phyloP scores from a whole-genome alignment of 2,113 vertebrate species.

The Rhizomys pruinosus region DNA sequence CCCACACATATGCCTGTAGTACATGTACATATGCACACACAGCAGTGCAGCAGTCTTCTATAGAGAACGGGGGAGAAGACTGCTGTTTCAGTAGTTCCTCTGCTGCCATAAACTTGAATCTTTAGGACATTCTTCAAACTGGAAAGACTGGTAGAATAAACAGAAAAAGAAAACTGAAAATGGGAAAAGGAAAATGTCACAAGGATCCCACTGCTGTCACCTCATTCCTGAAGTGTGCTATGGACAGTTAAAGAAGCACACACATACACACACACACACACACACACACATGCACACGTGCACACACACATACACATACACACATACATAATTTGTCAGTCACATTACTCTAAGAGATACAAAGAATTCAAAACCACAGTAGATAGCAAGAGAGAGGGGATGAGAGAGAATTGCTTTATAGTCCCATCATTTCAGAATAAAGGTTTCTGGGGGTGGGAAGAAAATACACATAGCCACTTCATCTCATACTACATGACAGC shows the following conservation, averaged over 20 bases:
- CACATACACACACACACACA: not conserved
- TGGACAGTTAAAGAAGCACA: slow-evolving; percentile 13
- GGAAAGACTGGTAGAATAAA: not conserved
- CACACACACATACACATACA: not conserved
- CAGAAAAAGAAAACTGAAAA: slow-evolving; percentile 42
- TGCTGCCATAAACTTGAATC: slow-evolving; percentile 12
- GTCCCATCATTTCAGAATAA: slow-evolving; percentile 53
- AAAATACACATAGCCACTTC: not conserved
- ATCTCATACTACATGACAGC: not conserved
- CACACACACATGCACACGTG: not conserved
- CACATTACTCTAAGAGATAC: not conserved
- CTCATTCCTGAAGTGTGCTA: not conserved
- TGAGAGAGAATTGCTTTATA: slow-evolving; percentile 3
- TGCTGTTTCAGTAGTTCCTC: no score
- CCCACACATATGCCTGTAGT: not conserved
- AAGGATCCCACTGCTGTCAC: not conserved
- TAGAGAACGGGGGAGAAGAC: no score
- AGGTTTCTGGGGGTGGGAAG: not conserved
- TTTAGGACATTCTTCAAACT: not conserved
- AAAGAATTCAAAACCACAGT: not conserved
- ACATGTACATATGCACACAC: no score
- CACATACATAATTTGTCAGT: not conserved
- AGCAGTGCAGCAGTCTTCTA: no score
- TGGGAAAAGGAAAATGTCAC: slow-evolving; percentile 19
- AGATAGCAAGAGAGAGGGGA: not conserved